Evolutionary conservation across 2,888 invertebrate species (phyloP).

Genomic region (Nomada goodeniana): DNA sequence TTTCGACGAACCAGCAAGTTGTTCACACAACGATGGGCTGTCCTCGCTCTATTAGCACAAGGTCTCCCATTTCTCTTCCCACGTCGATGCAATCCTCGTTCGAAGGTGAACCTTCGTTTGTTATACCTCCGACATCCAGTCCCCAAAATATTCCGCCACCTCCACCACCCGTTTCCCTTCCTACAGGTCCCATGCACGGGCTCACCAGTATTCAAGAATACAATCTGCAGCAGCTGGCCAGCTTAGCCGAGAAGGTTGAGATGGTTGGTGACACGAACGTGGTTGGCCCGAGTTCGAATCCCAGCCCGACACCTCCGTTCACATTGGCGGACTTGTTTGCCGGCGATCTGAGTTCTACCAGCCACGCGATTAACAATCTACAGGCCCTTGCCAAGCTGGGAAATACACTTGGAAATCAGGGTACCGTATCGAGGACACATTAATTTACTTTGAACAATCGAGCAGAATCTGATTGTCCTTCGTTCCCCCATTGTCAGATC

Average conservation of each 20-base stretch:
- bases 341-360: conserved; percentile 88
- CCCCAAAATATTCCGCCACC: conserved; percentile 83
- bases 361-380: conserved; percentile 94
- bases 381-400: conserved; percentile 96
- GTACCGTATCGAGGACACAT: conserved; percentile 72
- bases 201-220: conserved; percentile 93
- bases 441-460: neutral
- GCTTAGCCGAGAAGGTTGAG: conserved; percentile 89
- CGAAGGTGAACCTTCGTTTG: conserved; percentile 88
- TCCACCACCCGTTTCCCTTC: conserved; percentile 77
- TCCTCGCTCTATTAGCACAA: conserved; percentile 88
- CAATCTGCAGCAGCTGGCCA: conserved; percentile 93
- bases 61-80: conserved; percentile 89
- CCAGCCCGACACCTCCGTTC: conserved; percentile 88
- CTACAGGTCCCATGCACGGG: conserved; percentile 84
- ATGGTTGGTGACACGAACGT: conserved; percentile 79
- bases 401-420: conserved; percentile 85
- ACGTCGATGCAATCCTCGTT: conserved; percentile 91
- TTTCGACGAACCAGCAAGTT: conserved; percentile 82
- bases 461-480: neutral
- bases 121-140: conserved; percentile 84
- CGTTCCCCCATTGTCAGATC: conserved; percentile 80
- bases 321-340: conserved; percentile 91
- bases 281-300: conserved; percentile 84
- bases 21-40: conserved; percentile 86